Evolutionary conservation across 2,113 vertebrate species (phyloP).

Genomic region (Forbesichthys agassizii): DNA sequence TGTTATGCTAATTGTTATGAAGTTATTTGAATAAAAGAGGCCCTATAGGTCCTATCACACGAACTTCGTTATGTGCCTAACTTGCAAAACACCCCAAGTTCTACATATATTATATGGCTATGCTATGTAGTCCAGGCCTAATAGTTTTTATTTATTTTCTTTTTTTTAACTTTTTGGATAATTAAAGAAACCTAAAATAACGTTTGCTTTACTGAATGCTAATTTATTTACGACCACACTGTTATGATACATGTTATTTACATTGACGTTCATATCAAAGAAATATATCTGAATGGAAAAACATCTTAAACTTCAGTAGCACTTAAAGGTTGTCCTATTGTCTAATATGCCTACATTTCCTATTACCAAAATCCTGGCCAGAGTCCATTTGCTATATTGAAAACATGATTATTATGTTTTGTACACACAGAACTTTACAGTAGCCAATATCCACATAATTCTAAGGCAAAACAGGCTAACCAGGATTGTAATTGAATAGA

Average conservation of each 20-base stretch:
- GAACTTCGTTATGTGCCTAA: background rate
- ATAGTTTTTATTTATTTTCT: background rate
- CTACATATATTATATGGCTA: background rate
- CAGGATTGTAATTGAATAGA: conserved; percentile 38
- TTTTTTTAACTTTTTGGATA: background rate
- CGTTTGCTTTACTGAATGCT: conserved; percentile 18
- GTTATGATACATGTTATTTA: conserved; percentile 68
- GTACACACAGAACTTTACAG: conserved; percentile 36
- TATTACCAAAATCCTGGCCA: conserved; percentile 45
- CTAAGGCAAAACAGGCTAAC: conserved; percentile 65
- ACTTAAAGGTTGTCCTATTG: conserved; percentile 33
- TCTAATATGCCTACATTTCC: conserved; percentile 33
- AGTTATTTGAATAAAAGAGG: conserved; percentile 7
- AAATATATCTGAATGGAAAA: conserved; percentile 25
- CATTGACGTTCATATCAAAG: conserved; percentile 57
- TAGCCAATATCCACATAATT: conserved; percentile 38
- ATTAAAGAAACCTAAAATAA: conserved; percentile 28
- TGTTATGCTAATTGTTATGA: conserved; percentile 35
- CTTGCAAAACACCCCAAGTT: background rate
- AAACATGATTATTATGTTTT: conserved; percentile 28
- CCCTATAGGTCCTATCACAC: background rate
- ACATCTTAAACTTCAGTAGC: conserved; percentile 44
- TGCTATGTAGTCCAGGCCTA: background rate
- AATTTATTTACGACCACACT: conserved; percentile 60
- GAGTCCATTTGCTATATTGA: conserved; percentile 26